A percentile compares a stretch with the other conserved stretches of the same genome.
phyloP scores from a whole-genome alignment of 1,140 invertebrate species.

The Stratiolaelaps scimitus region DNA sequence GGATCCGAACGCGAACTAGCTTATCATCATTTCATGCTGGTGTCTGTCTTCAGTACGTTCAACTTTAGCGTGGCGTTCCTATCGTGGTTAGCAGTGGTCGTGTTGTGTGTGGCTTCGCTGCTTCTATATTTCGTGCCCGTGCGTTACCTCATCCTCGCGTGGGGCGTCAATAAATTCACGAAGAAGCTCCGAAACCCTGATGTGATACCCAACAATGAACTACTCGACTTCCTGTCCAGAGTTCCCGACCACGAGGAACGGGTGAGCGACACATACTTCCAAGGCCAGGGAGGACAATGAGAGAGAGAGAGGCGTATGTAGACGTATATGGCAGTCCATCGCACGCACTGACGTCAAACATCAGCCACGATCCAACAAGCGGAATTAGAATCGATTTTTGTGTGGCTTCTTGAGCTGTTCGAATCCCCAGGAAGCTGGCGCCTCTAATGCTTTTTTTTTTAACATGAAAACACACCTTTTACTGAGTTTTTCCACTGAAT shows the following conservation, averaged over 20 bases:
- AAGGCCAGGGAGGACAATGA: no score
- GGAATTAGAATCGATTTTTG: no score
- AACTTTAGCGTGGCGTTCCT: conserved; percentile 95
- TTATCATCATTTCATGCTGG: conserved; percentile 32
- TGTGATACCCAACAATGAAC: conserved; percentile 91
- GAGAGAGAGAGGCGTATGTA: no score
- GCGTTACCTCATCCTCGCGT: conserved; percentile 78
- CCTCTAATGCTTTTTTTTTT: no score
- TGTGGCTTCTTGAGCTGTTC: no score
- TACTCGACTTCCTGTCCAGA: conserved; percentile 83
- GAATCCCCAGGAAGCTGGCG: no score
- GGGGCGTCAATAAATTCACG: conserved; percentile 95
- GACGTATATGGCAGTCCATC: no score
- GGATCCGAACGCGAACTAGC: no score
- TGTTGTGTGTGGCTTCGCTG: conserved; percentile 44
- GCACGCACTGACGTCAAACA: no score
- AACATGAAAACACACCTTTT: no score
- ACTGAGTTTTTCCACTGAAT: no score
- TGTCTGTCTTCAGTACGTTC: conserved; percentile 57
- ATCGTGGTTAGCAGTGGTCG: conserved; percentile 70
- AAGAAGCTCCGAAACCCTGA: conserved; percentile 82
- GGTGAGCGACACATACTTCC: conserved; percentile 35
- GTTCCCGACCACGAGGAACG: conserved; percentile 89
- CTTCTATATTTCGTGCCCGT: conserved; percentile 82
- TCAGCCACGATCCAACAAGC: no score